phyloP scores from a whole-genome alignment of 2,113 vertebrate genomes.

The Puma concolor region DNA sequence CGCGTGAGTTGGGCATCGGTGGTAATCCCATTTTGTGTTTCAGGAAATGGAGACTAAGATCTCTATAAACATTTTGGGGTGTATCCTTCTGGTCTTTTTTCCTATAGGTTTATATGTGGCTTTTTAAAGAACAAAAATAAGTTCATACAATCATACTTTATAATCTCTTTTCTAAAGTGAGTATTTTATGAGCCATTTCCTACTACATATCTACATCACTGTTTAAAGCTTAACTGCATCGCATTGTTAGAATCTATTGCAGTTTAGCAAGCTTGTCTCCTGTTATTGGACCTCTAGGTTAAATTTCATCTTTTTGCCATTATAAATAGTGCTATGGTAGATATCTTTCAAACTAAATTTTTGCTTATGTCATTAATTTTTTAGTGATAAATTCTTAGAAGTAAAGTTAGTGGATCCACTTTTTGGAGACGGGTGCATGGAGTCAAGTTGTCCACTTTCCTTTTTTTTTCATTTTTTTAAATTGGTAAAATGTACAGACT shows the following conservation, averaged over 20 bases:
- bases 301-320: neutral
- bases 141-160: neutral
- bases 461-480: neutral
- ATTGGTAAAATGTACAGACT: neutral
- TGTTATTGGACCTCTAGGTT: neutral
- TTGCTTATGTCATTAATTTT: neutral
- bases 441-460: neutral
- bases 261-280: neutral
- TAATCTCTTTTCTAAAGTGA: constrained; percentile 5
- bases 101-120: neutral
- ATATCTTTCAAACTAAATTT: neutral
- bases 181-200: neutral
- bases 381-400: neutral
- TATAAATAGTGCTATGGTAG: neutral
- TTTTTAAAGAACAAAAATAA: neutral
- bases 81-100: neutral
- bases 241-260: neutral
- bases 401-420: neutral
- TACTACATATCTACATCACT: neutral
- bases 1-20: neutral
- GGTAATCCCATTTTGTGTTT: neutral
- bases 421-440: neutral
- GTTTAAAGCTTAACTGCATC: neutral
- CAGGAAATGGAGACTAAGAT: neutral
- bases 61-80: neutral